These are phyloP conservation scores for Dynastes grantii DNA, from an alignment of 2,888 invertebrate genomes.

Conservation along the genomic window DNA sequence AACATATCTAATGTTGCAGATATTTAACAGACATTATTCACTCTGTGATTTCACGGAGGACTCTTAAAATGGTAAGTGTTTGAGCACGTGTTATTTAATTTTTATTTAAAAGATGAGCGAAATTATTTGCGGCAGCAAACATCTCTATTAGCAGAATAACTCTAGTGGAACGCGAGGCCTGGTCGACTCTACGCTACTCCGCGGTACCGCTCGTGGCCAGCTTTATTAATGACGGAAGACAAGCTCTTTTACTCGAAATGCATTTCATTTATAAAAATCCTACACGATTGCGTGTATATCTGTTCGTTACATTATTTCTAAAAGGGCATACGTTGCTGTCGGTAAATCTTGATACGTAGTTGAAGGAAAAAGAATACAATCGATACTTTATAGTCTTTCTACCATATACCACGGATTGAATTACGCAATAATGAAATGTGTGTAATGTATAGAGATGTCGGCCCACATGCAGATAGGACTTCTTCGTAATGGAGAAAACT, in stretches of 20 bases:
- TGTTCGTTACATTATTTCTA: slow-evolving; percentile 18
- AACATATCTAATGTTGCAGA: too few species aligned
- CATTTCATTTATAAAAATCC: slow-evolving; percentile 24
- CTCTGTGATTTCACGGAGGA: too few species aligned
- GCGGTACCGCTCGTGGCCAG: too few species aligned
- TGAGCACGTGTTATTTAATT: too few species aligned
- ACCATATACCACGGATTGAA: slow-evolving; percentile 21
- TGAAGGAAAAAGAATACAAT: slow-evolving; percentile 27
- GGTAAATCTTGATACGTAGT: slow-evolving; percentile 28
- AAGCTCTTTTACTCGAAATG: slow-evolving; percentile 14
- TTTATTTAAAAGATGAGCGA: too few species aligned
- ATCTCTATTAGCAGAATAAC: too few species aligned
- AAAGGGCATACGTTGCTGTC: slow-evolving; percentile 18
- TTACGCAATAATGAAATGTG: slow-evolving; percentile 46
- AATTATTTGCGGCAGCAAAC: too few species aligned
- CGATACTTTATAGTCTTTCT: slow-evolving; percentile 13
- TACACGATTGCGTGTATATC: slow-evolving; percentile 28
- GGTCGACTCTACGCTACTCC: too few species aligned
- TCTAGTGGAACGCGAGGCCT: too few species aligned
- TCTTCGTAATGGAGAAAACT: slow-evolving; percentile 8
- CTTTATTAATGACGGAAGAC: slow-evolving; percentile 17
- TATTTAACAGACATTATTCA: too few species aligned
- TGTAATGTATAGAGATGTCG: slow-evolving; percentile 14
- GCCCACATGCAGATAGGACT: slow-evolving; percentile 28
- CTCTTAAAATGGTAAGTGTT: too few species aligned